Evolutionary conservation across 2,113 vertebrate species (phyloP).

Genomic region (Lepidothrix coronata): DNA sequence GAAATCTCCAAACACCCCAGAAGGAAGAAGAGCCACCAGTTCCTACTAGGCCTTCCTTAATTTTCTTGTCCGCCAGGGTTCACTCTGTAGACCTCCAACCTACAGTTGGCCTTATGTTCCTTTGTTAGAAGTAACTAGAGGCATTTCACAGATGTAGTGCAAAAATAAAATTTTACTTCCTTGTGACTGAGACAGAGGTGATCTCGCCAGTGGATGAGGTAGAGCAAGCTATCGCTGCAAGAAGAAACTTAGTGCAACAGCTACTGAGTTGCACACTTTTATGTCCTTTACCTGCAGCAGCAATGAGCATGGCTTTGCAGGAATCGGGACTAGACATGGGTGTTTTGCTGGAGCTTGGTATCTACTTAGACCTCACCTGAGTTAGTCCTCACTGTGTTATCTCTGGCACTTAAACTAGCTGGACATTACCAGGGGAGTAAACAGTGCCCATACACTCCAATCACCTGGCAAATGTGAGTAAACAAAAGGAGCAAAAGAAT

Average conservation of each 20-base stretch:
- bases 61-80: neutral
- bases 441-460: neutral
- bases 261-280: neutral
- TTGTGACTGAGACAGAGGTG: neutral
- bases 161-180: neutral
- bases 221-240: neutral
- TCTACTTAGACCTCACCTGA: neutral
- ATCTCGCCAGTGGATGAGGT: neutral
- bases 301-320: neutral
- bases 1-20: neutral
- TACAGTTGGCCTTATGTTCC: neutral
- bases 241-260: neutral
- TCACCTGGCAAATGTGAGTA: neutral
- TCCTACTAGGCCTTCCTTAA: neutral
- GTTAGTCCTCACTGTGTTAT: neutral
- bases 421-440: neutral
- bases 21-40: neutral
- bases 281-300: neutral
- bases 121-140: neutral
- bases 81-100: rapidly evolving
- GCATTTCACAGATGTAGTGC: neutral
- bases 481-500: neutral
- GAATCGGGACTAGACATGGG: neutral
- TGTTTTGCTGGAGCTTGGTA: neutral
- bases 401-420: neutral